Evolutionary conservation across 2,888 invertebrate genomes (phyloP).

Genomic region (Watsonalla binaria): DNA sequence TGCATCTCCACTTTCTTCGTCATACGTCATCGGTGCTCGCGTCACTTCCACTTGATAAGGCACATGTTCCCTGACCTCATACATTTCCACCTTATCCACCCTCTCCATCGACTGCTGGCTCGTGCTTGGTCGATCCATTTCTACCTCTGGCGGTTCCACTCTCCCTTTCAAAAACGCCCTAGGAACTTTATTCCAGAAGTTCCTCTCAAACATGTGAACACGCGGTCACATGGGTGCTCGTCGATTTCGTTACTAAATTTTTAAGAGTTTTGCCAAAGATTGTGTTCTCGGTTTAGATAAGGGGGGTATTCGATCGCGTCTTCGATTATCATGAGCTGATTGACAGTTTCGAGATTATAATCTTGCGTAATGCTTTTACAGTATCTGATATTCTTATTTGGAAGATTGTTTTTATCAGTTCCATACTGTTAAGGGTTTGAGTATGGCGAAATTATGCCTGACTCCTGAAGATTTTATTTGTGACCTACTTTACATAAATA

Average conservation of each 20-base stretch:
- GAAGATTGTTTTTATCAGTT: slow-evolving; percentile 49
- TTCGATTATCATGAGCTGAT: slow-evolving; percentile 42
- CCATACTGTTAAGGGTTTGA: slow-evolving; percentile 25
- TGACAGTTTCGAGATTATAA: slow-evolving; percentile 63
- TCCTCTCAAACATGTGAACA: slow-evolving; percentile 11
- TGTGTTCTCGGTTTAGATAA: slow-evolving; percentile 47
- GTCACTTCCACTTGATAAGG: slow-evolving; percentile 70
- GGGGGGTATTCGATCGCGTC: slow-evolving; percentile 44
- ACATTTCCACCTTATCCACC: slow-evolving; percentile 66
- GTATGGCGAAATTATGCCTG: slow-evolving; percentile 48
- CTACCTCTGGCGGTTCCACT: slow-evolving; percentile 25
- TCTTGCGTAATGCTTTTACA: slow-evolving; percentile 62
- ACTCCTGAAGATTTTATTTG: slow-evolving; percentile 20
- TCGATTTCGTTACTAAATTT: slow-evolving; percentile 40
- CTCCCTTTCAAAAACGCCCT: slow-evolving; percentile 30
- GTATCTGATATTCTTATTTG: slow-evolving; percentile 36
- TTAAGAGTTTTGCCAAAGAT: slow-evolving; percentile 27
- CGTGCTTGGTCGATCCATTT: slow-evolving; percentile 68
- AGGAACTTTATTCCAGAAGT: slow-evolving; percentile 34
- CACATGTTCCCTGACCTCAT: slow-evolving; percentile 68
- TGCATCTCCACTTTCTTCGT: slow-evolving; percentile 58
- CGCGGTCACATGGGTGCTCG: slow-evolving; percentile 39
- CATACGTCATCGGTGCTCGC: slow-evolving; percentile 57
- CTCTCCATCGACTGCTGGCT: slow-evolving; percentile 63
- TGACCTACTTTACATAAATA: slow-evolving; percentile 4